Evolutionary conservation across 2,797 vertebrate species (phyloP).

Genomic region (Urosaurus nigricauda): DNA sequence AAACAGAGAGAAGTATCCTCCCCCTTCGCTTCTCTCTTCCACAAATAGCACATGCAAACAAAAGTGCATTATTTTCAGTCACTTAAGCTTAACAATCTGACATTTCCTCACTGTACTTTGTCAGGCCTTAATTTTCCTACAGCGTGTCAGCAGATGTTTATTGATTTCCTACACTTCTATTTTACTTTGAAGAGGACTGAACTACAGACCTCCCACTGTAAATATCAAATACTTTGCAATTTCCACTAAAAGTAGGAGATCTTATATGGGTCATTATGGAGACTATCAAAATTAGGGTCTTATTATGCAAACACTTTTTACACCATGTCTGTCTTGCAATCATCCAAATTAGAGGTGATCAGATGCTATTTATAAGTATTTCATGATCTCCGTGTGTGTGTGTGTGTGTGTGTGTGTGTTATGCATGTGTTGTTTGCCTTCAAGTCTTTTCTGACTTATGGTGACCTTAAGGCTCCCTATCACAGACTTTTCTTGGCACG

Average conservation of each 20-base stretch:
- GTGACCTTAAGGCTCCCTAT: too few species aligned
- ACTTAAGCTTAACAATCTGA: slow-evolving; percentile 65
- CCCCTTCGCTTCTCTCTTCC: slow-evolving; percentile 38
- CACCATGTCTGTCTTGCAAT: slow-evolving; percentile 4
- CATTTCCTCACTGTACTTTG: slow-evolving; percentile 46
- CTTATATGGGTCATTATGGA: slow-evolving; percentile 31
- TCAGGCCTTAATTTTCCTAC: slow-evolving; percentile 63
- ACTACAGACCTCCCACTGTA: slow-evolving; percentile 47
- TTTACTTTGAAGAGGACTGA: slow-evolving; percentile 52
- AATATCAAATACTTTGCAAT: slow-evolving; percentile 43
- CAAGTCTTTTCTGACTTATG: too few species aligned
- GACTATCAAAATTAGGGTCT: slow-evolving; percentile 27
- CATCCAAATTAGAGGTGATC: slow-evolving; percentile 30
- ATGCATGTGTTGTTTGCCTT: too few species aligned
- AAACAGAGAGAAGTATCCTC: not conserved
- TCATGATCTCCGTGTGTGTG: slow-evolving; percentile 34
- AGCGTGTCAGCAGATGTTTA: slow-evolving; percentile 56
- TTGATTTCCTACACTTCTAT: slow-evolving; percentile 58
- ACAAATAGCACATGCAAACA: slow-evolving; percentile 46
- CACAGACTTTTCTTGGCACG: too few species aligned
- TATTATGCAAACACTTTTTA: not conserved
- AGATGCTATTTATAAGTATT: slow-evolving; percentile 41
- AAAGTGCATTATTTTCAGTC: slow-evolving; percentile 22
- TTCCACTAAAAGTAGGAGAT: slow-evolving; percentile 20
- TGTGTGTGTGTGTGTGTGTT: too few species aligned